phyloP scores from a whole-genome alignment of 2,888 invertebrate genomes.

The Parelbella ahira region DNA sequence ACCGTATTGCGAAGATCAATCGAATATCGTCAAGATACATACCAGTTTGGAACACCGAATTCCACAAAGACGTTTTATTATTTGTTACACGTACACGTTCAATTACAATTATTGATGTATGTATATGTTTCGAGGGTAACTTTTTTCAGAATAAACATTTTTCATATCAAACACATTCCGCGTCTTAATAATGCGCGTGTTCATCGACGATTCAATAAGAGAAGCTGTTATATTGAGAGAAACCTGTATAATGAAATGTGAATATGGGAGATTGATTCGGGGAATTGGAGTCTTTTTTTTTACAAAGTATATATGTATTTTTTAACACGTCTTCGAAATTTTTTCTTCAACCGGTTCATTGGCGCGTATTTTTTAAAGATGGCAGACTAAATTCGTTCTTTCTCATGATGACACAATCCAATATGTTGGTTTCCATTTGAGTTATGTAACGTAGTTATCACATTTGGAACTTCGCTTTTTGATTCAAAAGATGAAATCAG shows the following conservation, averaged over 20 bases:
- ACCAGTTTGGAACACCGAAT: slow-evolving; percentile 10
- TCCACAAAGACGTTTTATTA: slow-evolving; percentile 21
- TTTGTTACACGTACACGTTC: slow-evolving; percentile 17
- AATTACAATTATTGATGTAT: slow-evolving; percentile 10
- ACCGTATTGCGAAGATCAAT: slow-evolving; percentile 16
- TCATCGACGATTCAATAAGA: slow-evolving; percentile 4
- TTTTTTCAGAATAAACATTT: slow-evolving; percentile 3
- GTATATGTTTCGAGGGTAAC: neutral
- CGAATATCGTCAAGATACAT: slow-evolving; percentile 18
- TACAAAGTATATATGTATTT: too few relatives aligned
- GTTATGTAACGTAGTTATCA: too few relatives aligned
- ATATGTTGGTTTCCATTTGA: too few relatives aligned
- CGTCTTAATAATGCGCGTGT: slow-evolving; percentile 2
- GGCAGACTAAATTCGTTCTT: too few relatives aligned
- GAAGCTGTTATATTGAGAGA: slow-evolving; percentile 6
- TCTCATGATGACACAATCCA: too few relatives aligned
- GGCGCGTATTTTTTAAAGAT: too few relatives aligned
- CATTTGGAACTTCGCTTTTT: too few relatives aligned
- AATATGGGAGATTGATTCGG: slow-evolving; percentile 2
- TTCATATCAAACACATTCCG: slow-evolving; percentile 1
- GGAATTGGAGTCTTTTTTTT: slow-evolving; percentile 5
- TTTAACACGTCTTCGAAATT: neutral
- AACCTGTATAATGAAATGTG: slow-evolving; percentile 13
- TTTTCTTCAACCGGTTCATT: too few relatives aligned
- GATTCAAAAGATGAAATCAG: too few relatives aligned